Evolutionary conservation across 1,140 invertebrate species (phyloP), one percentile per base, ranked within the genome.

Genomic region (Drosophila baimaii): DNA sequence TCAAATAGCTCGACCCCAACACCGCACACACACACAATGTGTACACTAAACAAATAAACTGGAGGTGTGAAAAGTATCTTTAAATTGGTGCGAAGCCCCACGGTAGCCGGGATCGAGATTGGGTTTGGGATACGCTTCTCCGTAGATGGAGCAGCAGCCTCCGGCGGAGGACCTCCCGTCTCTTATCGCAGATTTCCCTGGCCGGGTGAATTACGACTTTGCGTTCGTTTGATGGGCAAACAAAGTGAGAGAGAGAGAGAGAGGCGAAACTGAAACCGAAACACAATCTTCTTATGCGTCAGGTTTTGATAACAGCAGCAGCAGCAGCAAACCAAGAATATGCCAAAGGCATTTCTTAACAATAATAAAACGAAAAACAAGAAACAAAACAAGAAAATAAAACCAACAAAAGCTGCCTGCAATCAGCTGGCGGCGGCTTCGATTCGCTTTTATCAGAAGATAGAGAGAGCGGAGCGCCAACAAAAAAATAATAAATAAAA

Each of bases 201-300:
- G 58, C 33, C 41, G 46, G 31, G 15, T 80, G 77, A 75, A 69
- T 69, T 80, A 70, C 43, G 65, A 70, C 63, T 80, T 64, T 46
- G 15, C 27, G 37, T 56, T 79, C 27, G 37, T 56, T 79, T 69
- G 54, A 80, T 56, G 72, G 56, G 44, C 39, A 61, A 80, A 54
- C 69, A 74, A 63, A 43, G 23, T 21, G 27, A 39, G 17, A 31
- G 5, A 2, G 13, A 25, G n/a, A 12, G 46, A n/a, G 33, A 25
- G n/a, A 41, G 19, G 19, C 31, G 66, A 69, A 39, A 35, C 31
- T 33, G 55, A 27, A 25, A 39, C 33, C 33, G 51, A 71, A 65
- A 80, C 71, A 51, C 77, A 79, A 74, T 63, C 62, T 44, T 35
- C 46, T 57, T 74, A 74, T 79, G 77, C 77, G 77, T 79, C 77